Percentiles rank a stretch among this genome's conserved stretches.
phyloP scores from a whole-genome alignment of 2,888 invertebrate genomes.

The Acrobasis repandana region DNA sequence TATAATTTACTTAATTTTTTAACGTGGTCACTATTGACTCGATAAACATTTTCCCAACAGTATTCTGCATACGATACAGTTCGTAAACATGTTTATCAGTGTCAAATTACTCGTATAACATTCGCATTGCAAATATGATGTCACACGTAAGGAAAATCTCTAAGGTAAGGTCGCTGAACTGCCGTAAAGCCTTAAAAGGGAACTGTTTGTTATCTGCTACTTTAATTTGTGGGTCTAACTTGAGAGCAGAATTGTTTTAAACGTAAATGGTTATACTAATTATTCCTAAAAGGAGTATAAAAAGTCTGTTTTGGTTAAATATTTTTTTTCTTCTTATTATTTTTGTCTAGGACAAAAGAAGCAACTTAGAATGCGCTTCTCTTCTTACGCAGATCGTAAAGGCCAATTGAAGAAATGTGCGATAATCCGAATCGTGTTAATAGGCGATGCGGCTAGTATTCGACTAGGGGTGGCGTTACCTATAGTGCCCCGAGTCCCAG shows the following conservation, averaged over 20 bases:
- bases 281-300: neutral
- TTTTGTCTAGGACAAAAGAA: no score
- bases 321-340: no score
- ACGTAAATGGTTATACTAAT: neutral
- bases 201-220: conserved; percentile 37
- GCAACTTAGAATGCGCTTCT: no score
- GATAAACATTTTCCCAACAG: conserved; percentile 1
- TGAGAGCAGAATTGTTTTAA: conserved; percentile 5
- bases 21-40: neutral
- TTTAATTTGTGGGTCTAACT: conserved; percentile 12
- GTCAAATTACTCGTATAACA: conserved; percentile 5
- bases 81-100: conserved; percentile 13
- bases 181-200: conserved; percentile 49
- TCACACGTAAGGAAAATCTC: conserved; percentile 57
- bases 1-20: neutral
- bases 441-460: no score
- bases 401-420: no score
- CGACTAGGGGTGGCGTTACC: no score
- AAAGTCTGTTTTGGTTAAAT: neutral
- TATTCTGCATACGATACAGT: neutral
- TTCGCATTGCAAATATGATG: conserved; percentile 40
- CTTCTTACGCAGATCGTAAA: no score
- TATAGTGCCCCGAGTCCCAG: no score
- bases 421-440: no score
- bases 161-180: conserved; percentile 46